Evolutionary conservation across 2,888 invertebrate genomes (phyloP), one percentile per base, ranked within the genome.

Genomic region (Pteria penguin): DNA sequence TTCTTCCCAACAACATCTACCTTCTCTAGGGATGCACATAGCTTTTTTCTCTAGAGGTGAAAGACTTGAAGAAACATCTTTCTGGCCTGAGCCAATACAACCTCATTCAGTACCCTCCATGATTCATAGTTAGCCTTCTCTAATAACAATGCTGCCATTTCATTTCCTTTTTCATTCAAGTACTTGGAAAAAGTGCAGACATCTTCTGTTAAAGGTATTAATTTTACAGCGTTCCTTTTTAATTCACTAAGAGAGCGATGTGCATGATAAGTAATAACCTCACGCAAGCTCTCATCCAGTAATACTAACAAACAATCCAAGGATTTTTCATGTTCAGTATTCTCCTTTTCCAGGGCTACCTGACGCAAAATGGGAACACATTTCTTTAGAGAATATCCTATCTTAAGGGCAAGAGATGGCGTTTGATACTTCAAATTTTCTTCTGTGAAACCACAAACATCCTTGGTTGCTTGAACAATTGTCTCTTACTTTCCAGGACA

Each of bases 361-460:
- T n/a, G n/a, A n/a, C n/a, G n/a, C n/a, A 68, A 27, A 18, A 73
- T 54, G 18, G 22, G 31, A 18, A 36, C 65, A 68, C 57, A 67
- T 54, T 73, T 73, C 32, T 52, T 67, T 5, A 73, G 67, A 11
- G 73, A 73, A 36, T 67, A 62, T 22, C 73, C 73, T 18, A 73
- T 55, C 29, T 73, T 73, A 45, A 73, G 36, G 22, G 73, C 67
- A n/a, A 73, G 32, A 31, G 73, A 73, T 18, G 73, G 73, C 29
- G 58, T 67, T 55, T 11, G 18, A 27, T 31, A 67, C 4, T 29
- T 14, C 31, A 55, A 62, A 8, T 11, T 66, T 27, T 55, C 57
- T 32, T 69, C 29, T 55, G 33, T 26, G 27, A 67, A 67, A 5
- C 73, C 73, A 69, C 57, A 22, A n/a, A 73, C 67, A 5, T 24